These are phyloP conservation scores for Danio kyathit DNA, from an alignment of 2,797 vertebrate genomes.

Conservation along the genomic window DNA sequence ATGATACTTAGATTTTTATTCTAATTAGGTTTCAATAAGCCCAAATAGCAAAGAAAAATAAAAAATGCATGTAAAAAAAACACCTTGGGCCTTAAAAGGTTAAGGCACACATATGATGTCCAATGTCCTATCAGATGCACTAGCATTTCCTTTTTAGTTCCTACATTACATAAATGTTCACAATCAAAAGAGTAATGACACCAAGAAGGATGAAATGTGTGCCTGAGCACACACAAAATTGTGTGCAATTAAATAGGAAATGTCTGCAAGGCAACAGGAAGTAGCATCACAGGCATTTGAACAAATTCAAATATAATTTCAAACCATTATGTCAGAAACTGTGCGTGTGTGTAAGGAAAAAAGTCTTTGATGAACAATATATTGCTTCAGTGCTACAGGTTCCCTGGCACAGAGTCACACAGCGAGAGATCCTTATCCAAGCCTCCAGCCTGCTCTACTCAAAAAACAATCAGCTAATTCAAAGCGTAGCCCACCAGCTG, in stretches of 20 bases:
- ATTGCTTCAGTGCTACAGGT: conserved; percentile 4
- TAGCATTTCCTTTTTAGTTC: conserved; percentile 24
- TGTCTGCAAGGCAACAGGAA: neutral
- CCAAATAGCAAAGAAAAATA: no score
- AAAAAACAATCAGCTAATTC: conserved; percentile 41
- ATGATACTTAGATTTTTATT: no score
- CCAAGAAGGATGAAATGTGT: neutral
- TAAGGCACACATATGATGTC: neutral
- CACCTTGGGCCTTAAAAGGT: no score
- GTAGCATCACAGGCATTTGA: neutral
- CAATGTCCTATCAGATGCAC: neutral
- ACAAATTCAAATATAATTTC: conserved; percentile 6
- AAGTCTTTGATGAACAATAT: neutral
- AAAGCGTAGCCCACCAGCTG: conserved; percentile 36
- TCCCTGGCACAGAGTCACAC: conserved; percentile 6
- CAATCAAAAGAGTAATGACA: conserved; percentile 36
- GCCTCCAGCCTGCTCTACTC: neutral
- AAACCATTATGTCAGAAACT: conserved; percentile 4
- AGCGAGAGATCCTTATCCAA: conserved; percentile 11
- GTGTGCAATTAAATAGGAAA: neutral
- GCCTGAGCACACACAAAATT: neutral
- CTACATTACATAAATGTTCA: conserved; percentile 42
- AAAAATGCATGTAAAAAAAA: no score
- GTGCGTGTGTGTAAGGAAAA: neutral
- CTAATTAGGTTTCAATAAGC: no score